Evolutionary conservation across 2,888 invertebrate species (phyloP), one percentile per base, ranked within the genome.

Genomic region (Microplitis manilae): DNA sequence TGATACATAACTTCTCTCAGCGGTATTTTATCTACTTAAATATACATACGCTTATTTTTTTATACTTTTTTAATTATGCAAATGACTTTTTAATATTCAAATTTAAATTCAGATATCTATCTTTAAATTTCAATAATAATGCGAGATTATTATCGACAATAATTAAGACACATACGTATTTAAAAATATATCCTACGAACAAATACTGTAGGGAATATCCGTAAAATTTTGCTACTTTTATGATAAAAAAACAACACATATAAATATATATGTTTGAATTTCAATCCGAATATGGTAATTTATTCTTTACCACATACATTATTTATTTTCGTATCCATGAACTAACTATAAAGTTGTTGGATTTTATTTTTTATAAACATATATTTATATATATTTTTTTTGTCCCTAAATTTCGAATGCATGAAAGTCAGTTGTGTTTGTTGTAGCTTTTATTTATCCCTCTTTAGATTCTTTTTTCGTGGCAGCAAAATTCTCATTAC

Each of bases 401-500:
- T 41, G 41, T 17, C 15, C 70, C 65, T 13, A 61, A 74, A 77
- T 75, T 77, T 67, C 8, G 61, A 77, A 77, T 77, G 67, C 60
- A 74, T 74, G 67, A 68, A 74, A 59, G 70, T 70, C 17, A 30
- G 7, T 41, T 17, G 59, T 65, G 67, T 67, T 59, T 40, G 64
- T 73, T 59, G 65, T 65, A 65, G 30, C 13, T 65, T 65, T 65
- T 65, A 30, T 65, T 65, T 65, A 30, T 30, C 13, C 65, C 13
- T 30, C 65, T 38, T 30, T 65, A 9, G 38, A 30, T 68, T 68
- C 68, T 15, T 60, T 59, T 65, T 17, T 75, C 15, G 40, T 74
- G 60, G 60, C 77, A 74, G 74, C 59, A 70, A 75, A 75, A 65
- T 77, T 74, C 59, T 73, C 74, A 70, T 71, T 77, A 41, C 74